phyloP scores from a whole-genome alignment of 2,888 invertebrate genomes.

The Tricholauxania praeusta region DNA sequence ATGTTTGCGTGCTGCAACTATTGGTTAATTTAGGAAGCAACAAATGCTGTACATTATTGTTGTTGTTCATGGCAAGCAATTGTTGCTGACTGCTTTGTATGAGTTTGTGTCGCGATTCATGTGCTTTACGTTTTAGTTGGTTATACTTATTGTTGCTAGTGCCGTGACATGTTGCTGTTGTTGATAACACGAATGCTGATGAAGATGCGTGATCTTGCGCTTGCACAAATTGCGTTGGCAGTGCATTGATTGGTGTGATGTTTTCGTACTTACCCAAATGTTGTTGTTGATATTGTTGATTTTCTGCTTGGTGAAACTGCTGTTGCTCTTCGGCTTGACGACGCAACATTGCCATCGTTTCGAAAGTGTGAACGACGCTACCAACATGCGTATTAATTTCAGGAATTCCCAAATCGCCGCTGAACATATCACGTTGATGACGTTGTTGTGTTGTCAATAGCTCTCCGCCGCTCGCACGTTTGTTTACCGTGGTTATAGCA shows the following conservation, averaged over 20 bases:
- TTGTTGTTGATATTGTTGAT: conserved; percentile 32
- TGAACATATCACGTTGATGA: conserved; percentile 66
- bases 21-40: conserved; percentile 43
- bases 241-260: conserved; percentile 41
- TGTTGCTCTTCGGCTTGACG: conserved; percentile 50
- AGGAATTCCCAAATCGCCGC: conserved; percentile 67
- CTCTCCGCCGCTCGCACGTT: conserved; percentile 57
- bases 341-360: conserved; percentile 64
- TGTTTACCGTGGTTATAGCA: conserved; percentile 47
- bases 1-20: conserved; percentile 54
- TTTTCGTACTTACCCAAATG: conserved; percentile 37
- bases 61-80: conserved; percentile 44
- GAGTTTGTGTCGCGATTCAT: conserved; percentile 62
- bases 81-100: conserved; percentile 58
- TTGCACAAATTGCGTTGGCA: conserved; percentile 7
- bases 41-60: conserved; percentile 40
- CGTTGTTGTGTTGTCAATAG: conserved; percentile 61
- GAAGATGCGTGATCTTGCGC: conserved; percentile 39
- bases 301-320: conserved; percentile 37
- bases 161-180: conserved; percentile 47
- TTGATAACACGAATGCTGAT: conserved; percentile 40
- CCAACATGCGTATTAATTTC: conserved; percentile 67
- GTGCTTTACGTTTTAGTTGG: conserved; percentile 65
- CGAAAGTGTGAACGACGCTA: conserved; percentile 67
- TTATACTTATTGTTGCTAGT: conserved; percentile 62